Conservation (phyloP, 2,888 invertebrate species). For the Chymomyza caudatula region DNA sequence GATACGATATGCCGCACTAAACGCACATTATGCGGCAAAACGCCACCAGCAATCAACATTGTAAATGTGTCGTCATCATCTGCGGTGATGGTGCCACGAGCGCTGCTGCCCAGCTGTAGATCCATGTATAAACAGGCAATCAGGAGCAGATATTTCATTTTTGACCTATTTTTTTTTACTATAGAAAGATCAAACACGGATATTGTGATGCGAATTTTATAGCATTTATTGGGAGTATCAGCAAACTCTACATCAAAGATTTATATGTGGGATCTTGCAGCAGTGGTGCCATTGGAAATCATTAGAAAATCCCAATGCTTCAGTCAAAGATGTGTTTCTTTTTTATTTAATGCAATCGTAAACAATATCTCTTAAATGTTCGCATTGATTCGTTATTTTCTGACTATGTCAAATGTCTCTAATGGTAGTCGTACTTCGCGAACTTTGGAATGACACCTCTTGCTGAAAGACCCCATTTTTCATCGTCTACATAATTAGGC, state of each 20-base stretch:
- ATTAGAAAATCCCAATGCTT: too few species aligned
- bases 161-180: too few species aligned
- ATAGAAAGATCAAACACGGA: not conserved
- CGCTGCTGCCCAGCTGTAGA: not conserved
- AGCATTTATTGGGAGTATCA: not conserved
- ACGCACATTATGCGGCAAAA: constrained; percentile 8
- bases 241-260: not conserved
- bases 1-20: constrained; percentile 39
- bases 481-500: not conserved
- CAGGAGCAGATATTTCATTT: not conserved
- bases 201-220: not conserved
- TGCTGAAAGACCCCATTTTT: not conserved
- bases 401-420: too few species aligned
- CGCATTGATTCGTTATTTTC: too few species aligned
- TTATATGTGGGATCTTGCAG: not conserved
- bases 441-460: not conserved
- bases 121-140: not conserved
- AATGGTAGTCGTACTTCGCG: too few species aligned
- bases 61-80: constrained; percentile 43
- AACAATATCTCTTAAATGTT: too few species aligned
- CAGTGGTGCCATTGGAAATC: not conserved
- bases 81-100: constrained; percentile 24
- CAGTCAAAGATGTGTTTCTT: too few species aligned
- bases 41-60: constrained; percentile 48
- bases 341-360: too few species aligned